phyloP scores from a whole-genome alignment of 2,888 invertebrate species.

The Tryphoninae sp. region DNA sequence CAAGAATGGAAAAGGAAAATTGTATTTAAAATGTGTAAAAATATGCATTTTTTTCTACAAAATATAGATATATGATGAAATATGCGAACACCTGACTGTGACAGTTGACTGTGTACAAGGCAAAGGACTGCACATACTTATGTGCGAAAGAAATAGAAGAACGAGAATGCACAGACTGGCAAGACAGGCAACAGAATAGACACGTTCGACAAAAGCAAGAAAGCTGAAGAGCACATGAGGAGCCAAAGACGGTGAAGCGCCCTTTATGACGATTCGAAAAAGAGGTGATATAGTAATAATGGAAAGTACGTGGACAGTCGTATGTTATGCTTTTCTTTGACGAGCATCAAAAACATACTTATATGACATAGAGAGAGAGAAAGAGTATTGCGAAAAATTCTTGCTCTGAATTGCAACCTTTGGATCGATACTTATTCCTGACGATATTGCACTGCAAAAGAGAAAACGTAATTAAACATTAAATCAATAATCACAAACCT shows the following conservation, averaged over 20 bases:
- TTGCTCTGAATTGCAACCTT: no score
- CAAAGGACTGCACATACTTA: conserved; percentile 9
- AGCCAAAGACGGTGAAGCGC: not conserved
- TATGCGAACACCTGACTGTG: conserved; percentile 7
- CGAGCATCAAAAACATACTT: not conserved
- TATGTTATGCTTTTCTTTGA: not conserved
- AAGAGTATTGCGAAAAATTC: not conserved
- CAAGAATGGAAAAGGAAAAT: no score
- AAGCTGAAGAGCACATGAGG: conserved; percentile 1
- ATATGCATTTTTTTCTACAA: no score
- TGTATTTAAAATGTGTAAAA: no score
- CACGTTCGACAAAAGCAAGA: conserved; percentile 27
- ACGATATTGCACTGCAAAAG: no score
- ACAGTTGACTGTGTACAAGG: conserved; percentile 9
- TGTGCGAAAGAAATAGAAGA: not conserved
- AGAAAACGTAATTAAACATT: no score
- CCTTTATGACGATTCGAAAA: not conserved
- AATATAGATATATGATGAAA: no score
- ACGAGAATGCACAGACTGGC: not conserved
- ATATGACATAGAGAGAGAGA: not conserved
- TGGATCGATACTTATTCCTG: no score
- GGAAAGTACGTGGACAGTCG: not conserved
- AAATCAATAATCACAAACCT: no score
- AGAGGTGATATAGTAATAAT: conserved; percentile 12
- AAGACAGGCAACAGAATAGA: not conserved